Percentiles rank a stretch among this genome's conserved stretches.
These are phyloP conservation scores for Phrynosoma platyrhinos DNA, from an alignment of 2,113 vertebrate genomes.

Conservation along the genomic window DNA sequence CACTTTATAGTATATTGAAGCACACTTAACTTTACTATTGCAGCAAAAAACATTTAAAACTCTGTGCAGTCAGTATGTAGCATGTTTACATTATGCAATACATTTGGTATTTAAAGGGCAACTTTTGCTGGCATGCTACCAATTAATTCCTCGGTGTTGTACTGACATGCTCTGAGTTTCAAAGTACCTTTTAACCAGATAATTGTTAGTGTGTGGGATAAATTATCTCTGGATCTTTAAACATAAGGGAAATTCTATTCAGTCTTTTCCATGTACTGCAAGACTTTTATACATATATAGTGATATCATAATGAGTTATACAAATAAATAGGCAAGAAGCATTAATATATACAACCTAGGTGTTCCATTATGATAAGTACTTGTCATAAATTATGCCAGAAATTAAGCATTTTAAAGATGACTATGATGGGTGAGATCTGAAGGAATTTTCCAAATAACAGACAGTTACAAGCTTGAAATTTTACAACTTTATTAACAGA, in stretches of 20 bases:
- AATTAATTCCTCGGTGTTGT: neutral
- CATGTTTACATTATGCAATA: slow-evolving; percentile 12
- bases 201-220: slow-evolving; percentile 21
- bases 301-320: neutral
- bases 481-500: neutral
- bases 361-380: neutral
- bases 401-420: neutral
- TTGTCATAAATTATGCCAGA: neutral
- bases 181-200: neutral
- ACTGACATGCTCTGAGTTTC: slow-evolving; percentile 17
- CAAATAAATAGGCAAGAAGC: neutral
- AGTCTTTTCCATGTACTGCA: no score
- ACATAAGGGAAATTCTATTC: neutral
- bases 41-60: neutral
- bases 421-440: neutral
- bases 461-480: neutral
- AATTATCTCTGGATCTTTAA: neutral
- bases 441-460: neutral
- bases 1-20: neutral
- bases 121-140: slow-evolving; percentile 24
- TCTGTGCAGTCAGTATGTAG: neutral
- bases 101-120: slow-evolving; percentile 11
- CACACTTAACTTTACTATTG: neutral
- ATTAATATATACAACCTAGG: neutral
- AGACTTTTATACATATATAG: neutral